Evolutionary conservation across 2,113 vertebrate species (phyloP), one percentile per base, ranked within the genome.

Genomic region (Turnix velox): DNA sequence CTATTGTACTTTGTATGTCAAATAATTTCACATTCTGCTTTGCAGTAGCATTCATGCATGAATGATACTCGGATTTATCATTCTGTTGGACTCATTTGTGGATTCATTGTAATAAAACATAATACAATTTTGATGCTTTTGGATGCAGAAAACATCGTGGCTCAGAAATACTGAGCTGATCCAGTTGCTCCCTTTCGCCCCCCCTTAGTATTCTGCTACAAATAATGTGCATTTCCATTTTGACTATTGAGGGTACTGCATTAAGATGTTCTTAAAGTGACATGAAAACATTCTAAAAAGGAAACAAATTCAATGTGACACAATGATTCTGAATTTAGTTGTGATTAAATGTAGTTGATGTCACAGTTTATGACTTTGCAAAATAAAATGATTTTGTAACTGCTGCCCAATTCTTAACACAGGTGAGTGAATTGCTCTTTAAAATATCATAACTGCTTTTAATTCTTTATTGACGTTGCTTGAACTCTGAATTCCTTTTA

Each of bases 11-110:
- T 90, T 81, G 43, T 73, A 37, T 40, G 43, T 78, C 79, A 87
- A 91, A 94, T 90, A 69, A 87, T 91, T 96, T 90, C 69, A 87
- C 81, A 43, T 67, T 62, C 65, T 33, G 54, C 68, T 92, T 91
- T 76, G 72, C 58, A 57, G 61, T 28, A n/a, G 43, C 25, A 8
- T 83, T 76, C 11, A 8, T 68, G 73, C 82, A 54, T 82, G 54
- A 92, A 51, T 55, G 78, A 88, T 87, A 58, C 82, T 74, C 1
- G 6, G 66, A 80, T 94, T 94, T 89, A 74, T 84, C 85, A 30
- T 96, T 95, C 59, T 68, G 58, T 67, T 46, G 61, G 80, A n/a
- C 37, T 92, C 33, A 78, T 85, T 91, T 75, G 57, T 85, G 78
- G 65, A 79, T 90, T 94, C 72, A 28, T 83, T 65, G 59, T 79